A percentile compares a stretch with the other conserved stretches of the same genome.
These are phyloP conservation scores for Lampris megalopsis DNA, from an alignment of 2,113 vertebrate genomes.

Conservation along the genomic window DNA sequence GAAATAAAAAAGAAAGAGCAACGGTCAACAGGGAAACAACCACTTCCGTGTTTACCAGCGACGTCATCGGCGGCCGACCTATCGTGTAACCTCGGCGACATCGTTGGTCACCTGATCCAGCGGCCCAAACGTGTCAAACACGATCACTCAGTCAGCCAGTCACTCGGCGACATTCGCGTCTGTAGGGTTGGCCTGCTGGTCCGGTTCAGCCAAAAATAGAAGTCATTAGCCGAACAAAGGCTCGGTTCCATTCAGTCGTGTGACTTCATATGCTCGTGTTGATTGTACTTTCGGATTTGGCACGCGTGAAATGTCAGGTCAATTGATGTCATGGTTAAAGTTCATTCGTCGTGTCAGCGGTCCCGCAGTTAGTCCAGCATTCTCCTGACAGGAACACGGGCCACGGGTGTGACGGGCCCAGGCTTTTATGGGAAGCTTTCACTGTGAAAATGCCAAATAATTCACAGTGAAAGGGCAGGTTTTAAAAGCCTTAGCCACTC, in stretches of 20 bases:
- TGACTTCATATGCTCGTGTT: constrained; percentile 26
- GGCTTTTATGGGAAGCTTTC: constrained; percentile 28
- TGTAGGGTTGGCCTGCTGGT: too few species aligned
- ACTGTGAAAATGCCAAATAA: constrained; percentile 67
- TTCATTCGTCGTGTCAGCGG: constrained; percentile 20
- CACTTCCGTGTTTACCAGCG: too few species aligned
- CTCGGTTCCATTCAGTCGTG: constrained; percentile 34
- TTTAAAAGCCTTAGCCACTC: constrained; percentile 50
- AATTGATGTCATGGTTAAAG: constrained; percentile 37
- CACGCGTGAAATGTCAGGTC: constrained; percentile 55
- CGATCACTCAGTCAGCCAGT: too few species aligned
- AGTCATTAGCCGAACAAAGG: constrained; percentile 12
- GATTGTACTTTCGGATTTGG: constrained; percentile 25
- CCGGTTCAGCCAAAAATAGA: background rate
- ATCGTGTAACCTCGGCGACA: too few species aligned
- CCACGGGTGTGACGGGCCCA: constrained; percentile 14
- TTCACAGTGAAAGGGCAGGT: constrained; percentile 65
- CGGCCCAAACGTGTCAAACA: too few species aligned
- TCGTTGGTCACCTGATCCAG: too few species aligned
- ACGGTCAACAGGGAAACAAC: too few species aligned
- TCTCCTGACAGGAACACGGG: constrained; percentile 31
- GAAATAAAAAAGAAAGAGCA: too few species aligned
- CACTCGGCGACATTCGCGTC: too few species aligned
- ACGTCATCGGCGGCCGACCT: too few species aligned
- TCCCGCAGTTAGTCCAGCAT: constrained; percentile 20